These are phyloP conservation scores for Trichopria drosophilae DNA, from an alignment of 2,888 invertebrate genomes.

Conservation along the genomic window DNA sequence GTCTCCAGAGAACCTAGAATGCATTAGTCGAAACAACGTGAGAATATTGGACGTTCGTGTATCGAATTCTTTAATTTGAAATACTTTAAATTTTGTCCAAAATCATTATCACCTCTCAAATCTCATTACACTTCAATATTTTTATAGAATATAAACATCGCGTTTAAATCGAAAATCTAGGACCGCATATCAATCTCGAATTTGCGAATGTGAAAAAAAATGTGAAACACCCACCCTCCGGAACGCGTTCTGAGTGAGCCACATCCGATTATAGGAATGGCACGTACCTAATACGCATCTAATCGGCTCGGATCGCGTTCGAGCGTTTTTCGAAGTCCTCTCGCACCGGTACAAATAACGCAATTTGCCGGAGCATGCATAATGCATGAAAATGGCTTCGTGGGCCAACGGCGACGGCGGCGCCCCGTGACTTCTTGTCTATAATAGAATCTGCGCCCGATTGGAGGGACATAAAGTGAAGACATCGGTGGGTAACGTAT, in stretches of 20 bases:
- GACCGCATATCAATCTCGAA: no score
- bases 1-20: no score
- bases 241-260: no score
- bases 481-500: conserved; percentile 45
- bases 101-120: no score
- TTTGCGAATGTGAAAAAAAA: conserved; percentile 4
- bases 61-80: no score
- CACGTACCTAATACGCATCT: conserved; percentile 14
- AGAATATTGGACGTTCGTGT: no score
- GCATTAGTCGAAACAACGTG: no score
- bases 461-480: conserved; percentile 49
- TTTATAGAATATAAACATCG: no score
- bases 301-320: not conserved
- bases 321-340: not conserved
- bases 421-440: conserved; percentile 52
- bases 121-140: no score
- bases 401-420: conserved; percentile 46
- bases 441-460: conserved; percentile 55
- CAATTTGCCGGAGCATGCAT: conserved; percentile 54
- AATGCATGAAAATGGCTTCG: conserved; percentile 51
- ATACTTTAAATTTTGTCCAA: no score
- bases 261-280: not conserved
- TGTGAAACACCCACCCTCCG: conserved; percentile 21
- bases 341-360: conserved; percentile 46
- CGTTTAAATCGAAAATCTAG: no score